Percentiles rank a stretch among this genome's conserved stretches.
Conservation (phyloP, 2,888 invertebrate species). For the Yponomeuta cagnagella region DNA sequence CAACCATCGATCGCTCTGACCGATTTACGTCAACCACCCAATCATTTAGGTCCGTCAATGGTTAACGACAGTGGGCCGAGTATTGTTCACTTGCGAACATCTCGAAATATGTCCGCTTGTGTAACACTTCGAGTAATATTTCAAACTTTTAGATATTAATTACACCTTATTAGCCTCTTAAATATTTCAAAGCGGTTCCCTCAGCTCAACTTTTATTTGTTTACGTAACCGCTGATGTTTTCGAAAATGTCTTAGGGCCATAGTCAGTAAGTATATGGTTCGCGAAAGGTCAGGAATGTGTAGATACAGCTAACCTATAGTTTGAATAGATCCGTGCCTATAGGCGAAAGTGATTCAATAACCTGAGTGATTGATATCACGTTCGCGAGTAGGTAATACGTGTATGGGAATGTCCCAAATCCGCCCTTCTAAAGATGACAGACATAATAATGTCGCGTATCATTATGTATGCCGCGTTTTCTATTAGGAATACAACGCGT, state of each 20-base stretch:
- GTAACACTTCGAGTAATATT: slow-evolving; percentile 30
- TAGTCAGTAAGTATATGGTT: not conserved
- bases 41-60: slow-evolving; percentile 49
- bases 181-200: slow-evolving; percentile 19
- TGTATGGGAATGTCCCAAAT: not conserved
- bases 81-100: slow-evolving; percentile 32
- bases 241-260: not conserved
- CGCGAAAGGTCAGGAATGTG: not conserved
- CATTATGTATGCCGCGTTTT: not conserved
- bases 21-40: slow-evolving; percentile 60
- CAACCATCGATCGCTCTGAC: slow-evolving; percentile 39
- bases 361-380: not conserved
- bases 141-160: slow-evolving; percentile 59
- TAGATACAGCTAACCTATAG: not conserved
- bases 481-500: not conserved
- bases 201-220: slow-evolving; percentile 5
- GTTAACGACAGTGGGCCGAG: slow-evolving; percentile 34
- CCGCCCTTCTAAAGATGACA: not conserved
- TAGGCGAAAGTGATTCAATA: not conserved
- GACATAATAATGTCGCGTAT: not conserved
- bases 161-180: slow-evolving; percentile 46
- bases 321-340: not conserved
- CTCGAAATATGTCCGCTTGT: slow-evolving; percentile 22
- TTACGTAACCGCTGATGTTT: not conserved
- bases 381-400: not conserved